Evolutionary conservation across 2,113 vertebrate genomes (phyloP), one percentile per base, ranked within the genome.

Genomic region (Serinus canaria): DNA sequence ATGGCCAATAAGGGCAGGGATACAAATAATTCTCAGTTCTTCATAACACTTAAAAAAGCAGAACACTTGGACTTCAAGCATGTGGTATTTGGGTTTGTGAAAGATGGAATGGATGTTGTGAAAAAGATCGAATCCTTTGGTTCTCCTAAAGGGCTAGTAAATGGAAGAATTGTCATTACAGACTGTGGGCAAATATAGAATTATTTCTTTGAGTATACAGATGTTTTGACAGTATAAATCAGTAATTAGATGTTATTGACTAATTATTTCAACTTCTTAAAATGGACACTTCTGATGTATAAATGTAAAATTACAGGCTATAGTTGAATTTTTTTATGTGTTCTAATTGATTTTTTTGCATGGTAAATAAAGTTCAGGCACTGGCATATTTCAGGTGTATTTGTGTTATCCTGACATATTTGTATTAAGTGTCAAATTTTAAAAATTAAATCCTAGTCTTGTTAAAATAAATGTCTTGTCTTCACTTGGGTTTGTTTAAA

Each of bases 11-110:
- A 49, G 4, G 99, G 99, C 50, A 98, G 92, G 5, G 95, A 99
- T 97, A 99, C 99, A 11, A 99, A 99, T 97, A 99, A 96, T 97
- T 99, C 99, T 27, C 99, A 99, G 81, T 99, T 99, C 94, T 99
- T 99, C 95, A 99, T 99, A 97, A 99, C 98, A 19, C 95, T 99
- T 95, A 99, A 98, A 95, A 99, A 99, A 96, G 98, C 98, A 13
- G 99, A 99, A 94, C 98, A 98, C 96, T 97, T 99, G 97, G 99
- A 99, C 98, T 99, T 98, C 83, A 99, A 99, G 95, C 99, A 99
- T 35, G 99, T 99, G 64, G 99, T 98, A 24, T 99, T 99, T 86
- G 99, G 99, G 16, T 99, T 98, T 97, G 98, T 99, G 79, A 98
- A 97, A 86, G 98, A 98, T 10, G 99, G 99, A 87, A 99, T 99